These are phyloP conservation scores for Radopholus similis DNA, from an alignment of 1,140 invertebrate genomes.

Conservation along the genomic window DNA sequence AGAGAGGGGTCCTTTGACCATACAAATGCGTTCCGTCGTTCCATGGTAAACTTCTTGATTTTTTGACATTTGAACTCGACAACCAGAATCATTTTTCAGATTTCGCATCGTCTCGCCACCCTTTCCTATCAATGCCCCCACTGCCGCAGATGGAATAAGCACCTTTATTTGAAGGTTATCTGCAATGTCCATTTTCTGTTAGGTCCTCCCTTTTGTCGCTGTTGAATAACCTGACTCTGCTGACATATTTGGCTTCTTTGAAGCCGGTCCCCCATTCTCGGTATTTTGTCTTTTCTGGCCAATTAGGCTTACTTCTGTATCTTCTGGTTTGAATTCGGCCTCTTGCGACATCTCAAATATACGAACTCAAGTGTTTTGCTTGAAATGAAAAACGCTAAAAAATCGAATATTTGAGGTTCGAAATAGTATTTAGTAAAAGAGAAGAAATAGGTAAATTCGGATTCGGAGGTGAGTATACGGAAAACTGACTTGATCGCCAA, in stretches of 20 bases:
- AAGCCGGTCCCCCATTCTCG: slow-evolving; percentile 51
- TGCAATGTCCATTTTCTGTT: slow-evolving; percentile 15
- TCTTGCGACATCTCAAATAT: background rate
- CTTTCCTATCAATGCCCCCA: slow-evolving; percentile 58
- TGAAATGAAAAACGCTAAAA: background rate
- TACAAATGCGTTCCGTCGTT: slow-evolving; percentile 89
- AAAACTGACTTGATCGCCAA: background rate
- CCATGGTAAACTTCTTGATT: slow-evolving; percentile 62
- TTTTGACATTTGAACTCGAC: slow-evolving; percentile 59
- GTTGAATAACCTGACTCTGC: slow-evolving; percentile 29
- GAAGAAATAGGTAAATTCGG: background rate
- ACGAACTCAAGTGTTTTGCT: background rate
- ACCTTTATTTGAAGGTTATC: slow-evolving; percentile 57
- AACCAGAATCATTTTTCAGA: slow-evolving; percentile 53
- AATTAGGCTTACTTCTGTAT: slow-evolving; percentile 8
- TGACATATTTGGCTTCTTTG: slow-evolving; percentile 52
- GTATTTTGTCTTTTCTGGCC: slow-evolving; percentile 48
- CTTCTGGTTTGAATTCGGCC: slow-evolving; percentile 17
- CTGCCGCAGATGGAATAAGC: slow-evolving; percentile 53
- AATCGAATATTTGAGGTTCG: background rate
- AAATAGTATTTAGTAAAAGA: background rate
- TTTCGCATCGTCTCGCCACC: slow-evolving; percentile 56
- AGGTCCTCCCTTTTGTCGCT: background rate
- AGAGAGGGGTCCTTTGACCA: slow-evolving; percentile 88
- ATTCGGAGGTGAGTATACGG: background rate